These are phyloP conservation scores for Panopea generosa DNA, from an alignment of 2,888 invertebrate species.

Conservation along the genomic window DNA sequence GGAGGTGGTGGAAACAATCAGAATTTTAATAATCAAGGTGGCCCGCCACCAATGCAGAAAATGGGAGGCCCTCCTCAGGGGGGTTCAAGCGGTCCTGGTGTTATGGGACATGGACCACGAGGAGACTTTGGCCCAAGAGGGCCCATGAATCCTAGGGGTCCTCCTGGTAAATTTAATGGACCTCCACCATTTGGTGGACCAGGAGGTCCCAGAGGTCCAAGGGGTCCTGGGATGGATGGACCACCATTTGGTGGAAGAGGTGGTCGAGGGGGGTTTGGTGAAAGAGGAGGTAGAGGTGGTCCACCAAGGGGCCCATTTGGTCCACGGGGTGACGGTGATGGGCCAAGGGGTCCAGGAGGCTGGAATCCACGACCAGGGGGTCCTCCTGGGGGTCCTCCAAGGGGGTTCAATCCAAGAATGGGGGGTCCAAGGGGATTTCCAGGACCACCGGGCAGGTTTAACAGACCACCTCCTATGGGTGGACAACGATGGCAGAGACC, in stretches of 20 bases:
- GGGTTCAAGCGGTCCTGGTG: slow-evolving; percentile 36
- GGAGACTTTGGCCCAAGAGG: slow-evolving; percentile 47
- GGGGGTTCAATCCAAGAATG: slow-evolving; percentile 60
- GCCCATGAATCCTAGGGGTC: slow-evolving; percentile 54
- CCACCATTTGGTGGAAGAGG: slow-evolving; percentile 51
- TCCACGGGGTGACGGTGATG: slow-evolving; percentile 52
- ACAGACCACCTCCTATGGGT: slow-evolving; percentile 55
- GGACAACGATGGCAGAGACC: slow-evolving; percentile 57
- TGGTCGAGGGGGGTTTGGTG: slow-evolving; percentile 43
- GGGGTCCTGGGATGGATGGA: slow-evolving; percentile 63
- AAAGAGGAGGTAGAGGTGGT: slow-evolving; percentile 54
- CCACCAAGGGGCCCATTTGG: slow-evolving; percentile 45
- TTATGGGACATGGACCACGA: slow-evolving; percentile 54
- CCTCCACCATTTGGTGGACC: slow-evolving; percentile 46
- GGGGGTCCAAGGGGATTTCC: slow-evolving; percentile 48
- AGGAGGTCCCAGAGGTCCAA: slow-evolving; percentile 54
- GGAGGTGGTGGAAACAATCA: slow-evolving; percentile 4
- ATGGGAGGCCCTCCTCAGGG: slow-evolving; percentile 6
- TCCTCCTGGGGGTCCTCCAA: slow-evolving; percentile 43
- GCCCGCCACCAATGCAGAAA: background rate
- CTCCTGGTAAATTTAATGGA: slow-evolving; percentile 52
- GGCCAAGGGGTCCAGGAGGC: slow-evolving; percentile 36
- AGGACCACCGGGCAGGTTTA: slow-evolving; percentile 56
- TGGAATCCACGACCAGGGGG: slow-evolving; percentile 47
- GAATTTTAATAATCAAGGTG: background rate